A percentile compares a stretch with the other conserved stretches of the same genome.
Conservation (phyloP, 2,797 vertebrate genomes). For the Bradypus variegatus region DNA sequence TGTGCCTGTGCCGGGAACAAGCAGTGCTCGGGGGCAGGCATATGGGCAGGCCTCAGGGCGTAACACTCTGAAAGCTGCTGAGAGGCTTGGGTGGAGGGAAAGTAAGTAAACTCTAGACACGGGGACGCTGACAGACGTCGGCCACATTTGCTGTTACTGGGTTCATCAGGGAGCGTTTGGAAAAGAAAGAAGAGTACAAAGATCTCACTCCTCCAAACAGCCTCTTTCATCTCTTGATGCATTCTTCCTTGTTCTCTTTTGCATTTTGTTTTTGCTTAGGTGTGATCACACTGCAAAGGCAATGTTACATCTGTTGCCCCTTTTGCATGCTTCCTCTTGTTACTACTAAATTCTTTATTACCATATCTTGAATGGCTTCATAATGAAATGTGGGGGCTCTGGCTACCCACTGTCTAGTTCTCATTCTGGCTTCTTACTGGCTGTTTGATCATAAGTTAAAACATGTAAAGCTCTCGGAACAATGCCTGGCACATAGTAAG, state of each 20-base stretch:
- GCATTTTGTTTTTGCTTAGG: neutral
- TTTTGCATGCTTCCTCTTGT: no score
- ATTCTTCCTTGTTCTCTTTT: neutral
- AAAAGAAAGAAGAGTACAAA: neutral
- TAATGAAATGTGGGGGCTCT: neutral
- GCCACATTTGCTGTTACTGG: neutral
- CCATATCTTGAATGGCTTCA: neutral
- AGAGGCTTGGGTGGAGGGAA: neutral
- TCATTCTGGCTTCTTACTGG: neutral
- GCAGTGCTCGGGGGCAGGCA: neutral
- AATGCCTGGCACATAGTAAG: neutral
- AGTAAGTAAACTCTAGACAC: neutral
- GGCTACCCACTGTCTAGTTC: neutral
- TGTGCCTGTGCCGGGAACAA: neutral
- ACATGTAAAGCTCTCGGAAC: neutral
- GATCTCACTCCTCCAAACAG: neutral
- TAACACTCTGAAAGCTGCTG: rapidly evolving
- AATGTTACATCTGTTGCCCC: rapidly evolving
- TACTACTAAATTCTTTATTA: rapidly evolving
- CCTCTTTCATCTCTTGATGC: neutral
- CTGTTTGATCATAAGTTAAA: neutral
- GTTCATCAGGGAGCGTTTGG: neutral
- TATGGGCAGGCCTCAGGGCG: neutral
- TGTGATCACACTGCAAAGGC: neutral
- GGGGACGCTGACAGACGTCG: rapidly evolving